A percentile compares a stretch with the other conserved stretches of the same genome.
phyloP scores from a whole-genome alignment of 2,888 invertebrate genomes.

The Tenthredo livida region DNA sequence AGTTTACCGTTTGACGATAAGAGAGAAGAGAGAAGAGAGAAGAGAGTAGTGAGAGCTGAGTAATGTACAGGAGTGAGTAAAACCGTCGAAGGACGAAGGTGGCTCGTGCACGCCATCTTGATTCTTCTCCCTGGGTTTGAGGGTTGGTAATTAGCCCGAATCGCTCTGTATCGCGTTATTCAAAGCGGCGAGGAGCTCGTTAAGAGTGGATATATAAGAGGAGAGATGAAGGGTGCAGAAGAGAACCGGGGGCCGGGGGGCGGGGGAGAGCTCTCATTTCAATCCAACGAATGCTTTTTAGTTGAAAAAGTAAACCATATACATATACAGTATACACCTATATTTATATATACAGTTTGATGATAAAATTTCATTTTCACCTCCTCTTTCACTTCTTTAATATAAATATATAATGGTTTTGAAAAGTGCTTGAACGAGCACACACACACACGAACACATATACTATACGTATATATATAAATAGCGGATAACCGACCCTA shows the following conservation, averaged over 20 bases:
- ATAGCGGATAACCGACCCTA: not conserved
- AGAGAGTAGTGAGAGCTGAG: not conserved
- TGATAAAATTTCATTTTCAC: not conserved
- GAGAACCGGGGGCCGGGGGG: not conserved
- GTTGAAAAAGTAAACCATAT: not conserved
- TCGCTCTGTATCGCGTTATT: constrained; percentile 45
- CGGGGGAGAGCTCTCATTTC: not conserved
- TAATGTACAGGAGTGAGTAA: not conserved
- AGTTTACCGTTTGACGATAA: constrained; percentile 14
- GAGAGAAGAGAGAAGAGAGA: not conserved
- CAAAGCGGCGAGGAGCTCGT: constrained; percentile 41
- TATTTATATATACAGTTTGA: not conserved
- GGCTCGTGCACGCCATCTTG: constrained; percentile 35
- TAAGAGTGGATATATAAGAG: constrained; percentile 29
- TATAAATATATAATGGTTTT: not conserved
- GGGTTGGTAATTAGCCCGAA: constrained; percentile 45
- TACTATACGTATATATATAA: not conserved
- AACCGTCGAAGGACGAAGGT: constrained; percentile 7
- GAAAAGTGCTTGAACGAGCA: not conserved
- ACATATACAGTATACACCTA: not conserved
- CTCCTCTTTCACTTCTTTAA: not conserved
- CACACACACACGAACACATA: too few relatives aligned
- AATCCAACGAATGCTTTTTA: constrained; percentile 28
- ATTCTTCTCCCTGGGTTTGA: constrained; percentile 26
- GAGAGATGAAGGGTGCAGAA: not conserved